Base-by-base conservation (phyloP, 2,888 invertebrate species). In the Eurytoma californica region DNA sequence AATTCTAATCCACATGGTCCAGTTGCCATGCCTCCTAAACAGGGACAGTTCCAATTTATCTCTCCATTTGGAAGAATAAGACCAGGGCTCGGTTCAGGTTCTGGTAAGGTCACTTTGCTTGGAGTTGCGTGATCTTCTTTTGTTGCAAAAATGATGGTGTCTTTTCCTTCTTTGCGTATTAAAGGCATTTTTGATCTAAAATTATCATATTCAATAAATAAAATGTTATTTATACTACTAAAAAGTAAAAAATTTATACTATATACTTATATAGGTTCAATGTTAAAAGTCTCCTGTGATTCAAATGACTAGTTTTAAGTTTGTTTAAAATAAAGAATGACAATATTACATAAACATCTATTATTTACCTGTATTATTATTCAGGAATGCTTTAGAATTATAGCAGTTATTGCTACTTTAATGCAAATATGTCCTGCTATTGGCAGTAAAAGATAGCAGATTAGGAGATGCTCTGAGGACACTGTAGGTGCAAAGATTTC, bases 11-110 rank as follows among this genome's bases (percentile, higher is more conserved):
- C 98, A 90, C 98, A 98, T 0, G 98, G 98, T 0, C 98, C 98
- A 0, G 97, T 97, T 5, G 98, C 97, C 96, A 98, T 98, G n/a
- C 97, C 97, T 16, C 98, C 98, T 53, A 98, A 92, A 89, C 98
- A 98, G 0, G 98, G 98, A 87, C 98, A 98, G 88, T 95, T 95
- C 98, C 98, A 98, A 91, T 98, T 98, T 83, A 98, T 97, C 81
- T 95, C 94, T 5, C 98, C 98, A 90, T 95, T 95, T 0, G 95
- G 92, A 77, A 96, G 91, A 83, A 98, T 94, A 16, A 98, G 91
- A 13, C 98, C 97, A 63, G 95, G 94, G 77, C 94, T 93, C 0
- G 94, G 94, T 85, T 94, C 95, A 0, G 94, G 93, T 85, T 94
- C 93, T 0, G 96, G 95, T 83, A 96, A 91, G 77, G 90, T 88